Conservation (phyloP, 1,140 invertebrate species). For the Dendroctonus ponderosae region DNA sequence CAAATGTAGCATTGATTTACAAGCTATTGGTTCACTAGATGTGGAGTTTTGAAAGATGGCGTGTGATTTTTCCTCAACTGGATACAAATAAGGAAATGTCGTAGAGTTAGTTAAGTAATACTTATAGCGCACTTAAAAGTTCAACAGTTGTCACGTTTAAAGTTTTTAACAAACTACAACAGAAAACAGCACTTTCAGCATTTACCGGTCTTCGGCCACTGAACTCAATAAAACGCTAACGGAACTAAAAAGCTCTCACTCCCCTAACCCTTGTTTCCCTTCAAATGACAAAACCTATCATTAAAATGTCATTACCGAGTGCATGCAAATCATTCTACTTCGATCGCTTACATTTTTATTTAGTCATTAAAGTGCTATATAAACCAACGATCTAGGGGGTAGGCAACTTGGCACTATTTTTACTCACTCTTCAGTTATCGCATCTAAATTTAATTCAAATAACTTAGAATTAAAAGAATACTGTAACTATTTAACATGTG, state of each 20-base stretch:
- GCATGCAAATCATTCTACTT: slow-evolving; percentile 30
- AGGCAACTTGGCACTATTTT: no score
- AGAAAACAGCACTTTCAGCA: slow-evolving; percentile 1
- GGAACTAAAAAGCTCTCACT: slow-evolving; percentile 21
- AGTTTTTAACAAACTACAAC: background rate
- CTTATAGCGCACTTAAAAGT: no score
- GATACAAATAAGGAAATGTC: no score
- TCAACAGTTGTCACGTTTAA: no score
- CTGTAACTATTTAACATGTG: no score
- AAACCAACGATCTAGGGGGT: background rate
- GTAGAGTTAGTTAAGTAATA: no score
- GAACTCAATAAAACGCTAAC: slow-evolving; percentile 14
- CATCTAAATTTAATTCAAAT: no score
- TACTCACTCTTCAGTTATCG: no score
- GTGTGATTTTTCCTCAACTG: no score
- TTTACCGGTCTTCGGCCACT: slow-evolving; percentile 13
- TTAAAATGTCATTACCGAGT: slow-evolving; percentile 29
- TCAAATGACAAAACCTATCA: slow-evolving; percentile 29
- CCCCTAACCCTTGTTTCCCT: slow-evolving; percentile 25
- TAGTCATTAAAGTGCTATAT: slow-evolving; percentile 4
- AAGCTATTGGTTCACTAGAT: background rate
- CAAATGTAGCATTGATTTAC: slow-evolving; percentile 18
- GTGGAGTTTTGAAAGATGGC: no score
- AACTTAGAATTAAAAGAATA: no score
- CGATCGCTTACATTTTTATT: slow-evolving; percentile 10